Percentiles rank a stretch among this genome's conserved stretches.
Evolutionary conservation across 2,113 vertebrate species (phyloP).

Genomic region (Caranx melampygus): DNA sequence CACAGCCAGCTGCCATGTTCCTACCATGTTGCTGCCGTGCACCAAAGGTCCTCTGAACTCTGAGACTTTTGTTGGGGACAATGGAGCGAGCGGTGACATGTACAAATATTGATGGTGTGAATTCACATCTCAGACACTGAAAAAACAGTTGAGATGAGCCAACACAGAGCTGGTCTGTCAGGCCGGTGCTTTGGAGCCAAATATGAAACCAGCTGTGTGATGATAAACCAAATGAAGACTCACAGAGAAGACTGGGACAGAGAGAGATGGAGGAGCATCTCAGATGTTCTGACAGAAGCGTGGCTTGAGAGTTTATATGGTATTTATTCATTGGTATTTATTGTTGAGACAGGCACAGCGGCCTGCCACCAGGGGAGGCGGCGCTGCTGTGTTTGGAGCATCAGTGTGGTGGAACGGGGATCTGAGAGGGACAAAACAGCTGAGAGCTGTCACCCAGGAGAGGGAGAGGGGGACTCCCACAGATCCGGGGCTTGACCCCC

Average conservation of each 20-base stretch:
- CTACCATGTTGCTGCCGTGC: slow-evolving; percentile 36
- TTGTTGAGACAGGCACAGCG: slow-evolving; percentile 62
- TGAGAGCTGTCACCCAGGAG: slow-evolving; percentile 50
- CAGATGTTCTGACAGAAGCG: slow-evolving; percentile 31
- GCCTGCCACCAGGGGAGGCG: slow-evolving; percentile 38
- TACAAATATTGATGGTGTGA: slow-evolving; percentile 20
- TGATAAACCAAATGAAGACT: slow-evolving; percentile 49
- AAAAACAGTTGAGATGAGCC: slow-evolving; percentile 15
- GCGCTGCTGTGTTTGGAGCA: slow-evolving; percentile 55
- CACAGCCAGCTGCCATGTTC: not conserved
- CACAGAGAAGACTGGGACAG: slow-evolving; percentile 6
- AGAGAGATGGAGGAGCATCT: slow-evolving; percentile 41
- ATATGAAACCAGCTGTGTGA: slow-evolving; percentile 8
- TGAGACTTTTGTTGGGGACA: slow-evolving; percentile 56
- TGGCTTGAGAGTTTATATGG: slow-evolving; percentile 53
- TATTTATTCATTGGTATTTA: slow-evolving; percentile 83
- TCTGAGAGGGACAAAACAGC: slow-evolving; percentile 59
- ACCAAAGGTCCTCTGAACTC: slow-evolving; percentile 55
- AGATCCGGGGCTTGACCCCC: slow-evolving; percentile 38
- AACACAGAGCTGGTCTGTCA: slow-evolving; percentile 13
- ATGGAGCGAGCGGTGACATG: slow-evolving; percentile 18
- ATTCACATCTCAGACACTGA: slow-evolving; percentile 14
- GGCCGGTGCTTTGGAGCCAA: slow-evolving; percentile 18
- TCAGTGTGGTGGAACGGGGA: not conserved
- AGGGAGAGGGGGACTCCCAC: slow-evolving; percentile 13